phyloP scores from a whole-genome alignment of 2,113 vertebrate species.

The Cochlearius cochlearius region DNA sequence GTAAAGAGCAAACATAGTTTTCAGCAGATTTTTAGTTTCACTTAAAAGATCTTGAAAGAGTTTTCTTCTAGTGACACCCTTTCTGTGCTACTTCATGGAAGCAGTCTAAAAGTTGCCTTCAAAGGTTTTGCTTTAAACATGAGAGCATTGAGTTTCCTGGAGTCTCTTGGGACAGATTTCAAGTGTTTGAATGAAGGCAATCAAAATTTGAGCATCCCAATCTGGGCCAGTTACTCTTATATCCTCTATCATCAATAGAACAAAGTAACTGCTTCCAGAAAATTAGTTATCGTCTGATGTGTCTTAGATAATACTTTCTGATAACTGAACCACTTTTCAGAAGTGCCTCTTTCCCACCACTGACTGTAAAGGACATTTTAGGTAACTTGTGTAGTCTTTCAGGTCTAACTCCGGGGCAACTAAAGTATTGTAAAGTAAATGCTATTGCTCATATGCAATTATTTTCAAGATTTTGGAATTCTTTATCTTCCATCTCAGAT shows the following conservation, averaged over 20 bases:
- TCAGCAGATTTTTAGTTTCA: background rate
- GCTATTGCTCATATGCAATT: background rate
- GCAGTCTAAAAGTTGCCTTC: background rate
- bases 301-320: background rate
- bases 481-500: background rate
- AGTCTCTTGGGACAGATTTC: background rate
- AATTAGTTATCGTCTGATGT: background rate
- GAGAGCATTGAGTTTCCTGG: background rate
- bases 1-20: background rate
- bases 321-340: background rate
- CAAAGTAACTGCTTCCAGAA: background rate
- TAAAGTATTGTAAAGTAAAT: background rate
- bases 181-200: background rate
- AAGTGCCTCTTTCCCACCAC: background rate
- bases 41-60: background rate
- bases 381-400: background rate
- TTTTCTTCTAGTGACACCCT: background rate
- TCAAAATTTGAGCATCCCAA: background rate
- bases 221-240: background rate
- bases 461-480: background rate
- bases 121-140: background rate
- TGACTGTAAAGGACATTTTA: background rate
- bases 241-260: background rate
- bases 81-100: background rate
- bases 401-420: background rate